Base-by-base conservation (phyloP, 2,797 vertebrate species). In the Aphelocoma californica region DNA sequence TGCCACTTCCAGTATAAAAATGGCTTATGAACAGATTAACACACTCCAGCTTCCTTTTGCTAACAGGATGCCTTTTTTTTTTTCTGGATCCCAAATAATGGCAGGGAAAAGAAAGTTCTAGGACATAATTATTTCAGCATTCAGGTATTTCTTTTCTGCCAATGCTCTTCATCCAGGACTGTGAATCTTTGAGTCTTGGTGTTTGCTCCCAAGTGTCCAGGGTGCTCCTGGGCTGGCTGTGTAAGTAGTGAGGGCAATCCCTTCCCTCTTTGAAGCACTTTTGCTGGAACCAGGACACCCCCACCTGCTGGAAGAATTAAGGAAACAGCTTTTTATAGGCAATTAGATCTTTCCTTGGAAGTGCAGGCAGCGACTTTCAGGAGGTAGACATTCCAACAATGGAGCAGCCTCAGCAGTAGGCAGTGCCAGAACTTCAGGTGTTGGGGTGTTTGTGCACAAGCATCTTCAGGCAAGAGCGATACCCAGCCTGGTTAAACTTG, bases 291-390 rank as follows among this genome's bases (percentile, higher is more conserved):
- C 74, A 85, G 93, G 96, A 97, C 69, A 97, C 95, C 96, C 95
- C 97, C 97, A 97, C 95, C 97, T 97, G 94, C 97, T 97, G 97
- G 97, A 97, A 96, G 97, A 78, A 96, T 94, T 96, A 96, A 97
- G 97, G 94, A 93, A 87, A 93, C 91, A 93, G 95, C 82, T 95
- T 83, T 88, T 73, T 65, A 53, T 92, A 79, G 67, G 31, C 31
- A 72, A 17, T n/a, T 80, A 78, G 66, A 38, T 51, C n/a, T 69
- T 65, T 18, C 36, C 50, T 53, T 53, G 45, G 69, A 95, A 93
- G 67, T 7, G 1, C 79, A 67, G 82, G 91, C 93, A 75, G 45
- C 0, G 12, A 17, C 53, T 94, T 14, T 47, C 8, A 28, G 42
- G 47, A 89, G 70, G 36, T 21, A 28, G 44, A 23, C 16, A 4